Evolutionary conservation across 2,113 vertebrate species (phyloP).

Genomic region (Otus sunia): DNA sequence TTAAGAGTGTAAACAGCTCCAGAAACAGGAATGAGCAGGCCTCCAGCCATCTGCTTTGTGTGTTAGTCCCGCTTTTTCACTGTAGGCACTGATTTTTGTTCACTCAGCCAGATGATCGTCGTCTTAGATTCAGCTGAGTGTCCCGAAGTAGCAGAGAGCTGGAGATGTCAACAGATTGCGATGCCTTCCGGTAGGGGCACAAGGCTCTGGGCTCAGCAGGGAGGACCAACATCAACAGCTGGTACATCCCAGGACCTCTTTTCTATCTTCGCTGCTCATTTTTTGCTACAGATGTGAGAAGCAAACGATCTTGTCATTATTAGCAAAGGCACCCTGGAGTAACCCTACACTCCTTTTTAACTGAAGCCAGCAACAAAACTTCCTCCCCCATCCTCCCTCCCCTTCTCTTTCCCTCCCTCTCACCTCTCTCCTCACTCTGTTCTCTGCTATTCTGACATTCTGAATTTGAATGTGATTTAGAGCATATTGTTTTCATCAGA

Average conservation of each 20-base stretch:
- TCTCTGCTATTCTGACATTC: neutral
- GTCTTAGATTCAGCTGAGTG: conserved; percentile 65
- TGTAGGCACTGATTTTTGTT: conserved; percentile 65
- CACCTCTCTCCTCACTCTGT: neutral
- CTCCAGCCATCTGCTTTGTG: conserved; percentile 76
- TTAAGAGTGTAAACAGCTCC: conserved; percentile 73
- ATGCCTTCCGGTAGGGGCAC: conserved; percentile 68
- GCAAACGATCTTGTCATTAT: conserved; percentile 54
- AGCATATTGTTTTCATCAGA: neutral
- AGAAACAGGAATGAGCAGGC: conserved; percentile 66
- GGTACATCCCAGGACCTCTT: conserved; percentile 76
- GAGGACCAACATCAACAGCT: conserved; percentile 84
- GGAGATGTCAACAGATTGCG: conserved; percentile 77
- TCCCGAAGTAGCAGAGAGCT: conserved; percentile 58
- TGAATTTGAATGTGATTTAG: neutral
- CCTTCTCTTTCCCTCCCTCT: neutral
- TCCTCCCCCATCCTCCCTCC: too few relatives aligned
- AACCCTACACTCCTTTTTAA: neutral
- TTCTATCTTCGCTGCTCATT: conserved; percentile 50
- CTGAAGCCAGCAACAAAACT: neutral
- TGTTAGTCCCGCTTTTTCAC: conserved; percentile 49
- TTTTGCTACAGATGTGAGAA: conserved; percentile 61
- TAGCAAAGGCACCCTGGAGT: conserved; percentile 56
- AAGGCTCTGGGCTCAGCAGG: conserved; percentile 66
- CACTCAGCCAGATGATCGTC: conserved; percentile 73